Evolutionary conservation across 1,140 invertebrate genomes (phyloP), one percentile per base, ranked within the genome.

Genomic region (Leptonema lineaticorne): DNA sequence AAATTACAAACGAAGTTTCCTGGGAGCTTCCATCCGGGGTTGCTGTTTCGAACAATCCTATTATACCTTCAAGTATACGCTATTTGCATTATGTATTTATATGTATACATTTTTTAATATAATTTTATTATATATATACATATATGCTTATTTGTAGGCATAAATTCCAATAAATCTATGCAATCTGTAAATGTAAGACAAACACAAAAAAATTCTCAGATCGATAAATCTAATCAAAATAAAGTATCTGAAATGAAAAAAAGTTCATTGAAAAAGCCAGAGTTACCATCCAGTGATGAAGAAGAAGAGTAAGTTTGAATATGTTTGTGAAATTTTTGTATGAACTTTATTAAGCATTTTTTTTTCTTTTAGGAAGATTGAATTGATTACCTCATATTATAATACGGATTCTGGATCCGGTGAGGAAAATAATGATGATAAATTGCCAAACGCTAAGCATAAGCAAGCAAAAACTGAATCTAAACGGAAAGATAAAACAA

Each of bases 11-110:
- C 76, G 78, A 77, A 5, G 81, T 83, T 5, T 81, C 80, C 2
- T 83, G 81, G 81, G 80, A 82, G 56, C 77, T 81, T 5, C 81
- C 81, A 20, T 77, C 79, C 0, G 81, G 81, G 30, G 81, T 62
- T 26, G 26, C 30, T 3, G 26, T 30, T 45, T 4, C 46, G 22
- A 18, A 22, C 22, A 64, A 20, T 37, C 45, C 62, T 6, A 50
- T 28, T 14, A 18, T 26, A 22, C 33, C 24, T 28, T 8, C 33
- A 41, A 26, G 59, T 45, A 41, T 41, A 4, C 16, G 16, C 16
- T 11, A 41, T 41, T 33, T 33, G 11, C n/a, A n/a, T n/a, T n/a
- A 33, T 14, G 37, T 41, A 14, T 11, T 4, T 14, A 41, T 11
- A 4, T 11, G 16, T 41, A 11, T 16, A 41, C 9, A 3, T 41